Percentiles rank a stretch among this genome's conserved stretches.
Conservation (phyloP, 2,888 invertebrate genomes). For the Plemyria rubiginata region DNA sequence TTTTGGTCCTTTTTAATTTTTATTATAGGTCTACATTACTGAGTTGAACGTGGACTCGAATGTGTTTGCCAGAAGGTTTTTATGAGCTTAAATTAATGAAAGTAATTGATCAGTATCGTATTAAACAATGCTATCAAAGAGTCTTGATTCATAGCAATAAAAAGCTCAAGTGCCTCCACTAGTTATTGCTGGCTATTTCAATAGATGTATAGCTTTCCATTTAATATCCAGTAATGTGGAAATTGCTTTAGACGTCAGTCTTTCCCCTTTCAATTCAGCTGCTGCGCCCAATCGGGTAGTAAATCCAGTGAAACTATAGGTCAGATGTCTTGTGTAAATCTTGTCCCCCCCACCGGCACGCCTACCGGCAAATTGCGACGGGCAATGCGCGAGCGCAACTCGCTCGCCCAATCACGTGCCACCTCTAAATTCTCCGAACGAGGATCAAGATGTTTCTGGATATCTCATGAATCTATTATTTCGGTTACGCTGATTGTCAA, state of each 20-base stretch:
- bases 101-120: background rate
- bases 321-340: constrained; percentile 44
- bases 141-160: constrained; percentile 7
- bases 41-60: constrained; percentile 13
- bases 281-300: constrained; percentile 32
- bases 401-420: constrained; percentile 70
- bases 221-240: constrained; percentile 27
- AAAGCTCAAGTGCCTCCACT: constrained; percentile 9
- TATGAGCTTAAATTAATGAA: background rate
- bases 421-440: constrained; percentile 50
- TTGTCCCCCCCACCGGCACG: constrained; percentile 62
- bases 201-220: constrained; percentile 18
- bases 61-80: constrained; percentile 4
- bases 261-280: constrained; percentile 34
- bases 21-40: constrained; percentile 15
- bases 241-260: constrained; percentile 25
- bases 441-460: constrained; percentile 58
- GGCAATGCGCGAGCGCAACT: constrained; percentile 61
- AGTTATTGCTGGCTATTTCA: constrained; percentile 5
- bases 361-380: constrained; percentile 69
- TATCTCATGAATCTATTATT: constrained; percentile 37
- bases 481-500: background rate
- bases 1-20: constrained; percentile 18
- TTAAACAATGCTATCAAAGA: background rate
- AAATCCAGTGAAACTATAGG: constrained; percentile 39